Evolutionary conservation across 2,113 vertebrate genomes (phyloP).

Genomic region (Centrocercus urophasianus): DNA sequence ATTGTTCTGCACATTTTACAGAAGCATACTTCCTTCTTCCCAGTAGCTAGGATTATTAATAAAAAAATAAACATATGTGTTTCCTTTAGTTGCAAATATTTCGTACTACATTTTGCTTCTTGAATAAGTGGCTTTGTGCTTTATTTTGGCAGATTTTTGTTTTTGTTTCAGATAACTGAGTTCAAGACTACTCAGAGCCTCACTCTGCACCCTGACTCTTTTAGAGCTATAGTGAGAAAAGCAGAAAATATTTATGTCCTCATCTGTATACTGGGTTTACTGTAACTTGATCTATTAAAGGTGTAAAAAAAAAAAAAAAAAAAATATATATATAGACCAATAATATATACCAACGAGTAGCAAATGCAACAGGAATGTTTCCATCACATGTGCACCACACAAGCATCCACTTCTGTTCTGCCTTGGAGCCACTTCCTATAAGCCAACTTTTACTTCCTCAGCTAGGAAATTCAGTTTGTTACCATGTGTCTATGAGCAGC

Average conservation of each 20-base stretch:
- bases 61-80: fast-evolving
- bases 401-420: background rate
- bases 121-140: background rate
- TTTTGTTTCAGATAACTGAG: background rate
- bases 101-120: background rate
- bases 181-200: background rate
- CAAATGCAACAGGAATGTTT: background rate
- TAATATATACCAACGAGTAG: background rate
- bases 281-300: background rate
- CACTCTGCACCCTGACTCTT: background rate
- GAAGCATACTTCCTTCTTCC: background rate
- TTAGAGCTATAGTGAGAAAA: background rate
- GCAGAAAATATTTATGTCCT: background rate
- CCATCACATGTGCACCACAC: background rate
- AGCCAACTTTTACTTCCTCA: background rate
- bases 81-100: background rate
- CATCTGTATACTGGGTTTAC: background rate
- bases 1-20: background rate
- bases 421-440: background rate
- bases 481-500: no score
- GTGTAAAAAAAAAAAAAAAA: background rate
- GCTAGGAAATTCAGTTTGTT: background rate
- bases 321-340: no score
- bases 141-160: background rate
- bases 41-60: background rate